Percentiles rank a stretch among this genome's conserved stretches.
Conservation (phyloP, 2,113 vertebrate species). For the Scatophagus argus region DNA sequence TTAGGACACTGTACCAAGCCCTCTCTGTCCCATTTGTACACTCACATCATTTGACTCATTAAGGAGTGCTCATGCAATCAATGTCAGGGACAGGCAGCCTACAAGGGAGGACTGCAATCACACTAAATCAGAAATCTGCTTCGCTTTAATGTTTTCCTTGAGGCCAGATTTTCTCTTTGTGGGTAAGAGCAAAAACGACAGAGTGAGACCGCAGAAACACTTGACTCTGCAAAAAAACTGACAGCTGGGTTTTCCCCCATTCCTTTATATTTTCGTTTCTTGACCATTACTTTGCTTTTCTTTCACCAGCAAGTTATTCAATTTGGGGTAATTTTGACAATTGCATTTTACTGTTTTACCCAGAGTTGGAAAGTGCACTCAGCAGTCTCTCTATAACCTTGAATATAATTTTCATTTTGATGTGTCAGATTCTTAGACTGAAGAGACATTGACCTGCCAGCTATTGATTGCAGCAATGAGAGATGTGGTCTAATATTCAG, state of each 20-base stretch:
- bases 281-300: neutral
- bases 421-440: constrained; percentile 42
- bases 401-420: constrained; percentile 41
- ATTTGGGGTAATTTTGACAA: neutral
- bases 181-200: neutral
- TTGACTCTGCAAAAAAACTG: neutral
- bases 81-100: constrained; percentile 28
- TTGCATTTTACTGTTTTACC: neutral
- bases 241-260: neutral
- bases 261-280: neutral
- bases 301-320: neutral
- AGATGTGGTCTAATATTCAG: constrained; percentile 58
- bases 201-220: neutral
- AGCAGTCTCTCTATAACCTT: constrained; percentile 41
- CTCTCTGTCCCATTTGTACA: neutral
- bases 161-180: constrained; percentile 26
- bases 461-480: constrained; percentile 58
- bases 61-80: constrained; percentile 15
- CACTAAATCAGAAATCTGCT: constrained; percentile 35
- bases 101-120: constrained; percentile 10
- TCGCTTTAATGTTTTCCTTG: constrained; percentile 43
- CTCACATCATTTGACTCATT: constrained; percentile 33
- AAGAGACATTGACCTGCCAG: constrained; percentile 43
- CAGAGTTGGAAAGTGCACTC: neutral
- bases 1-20: neutral